Evolutionary conservation across 2,113 vertebrate species (phyloP).

Genomic region (Pedetes capensis): DNA sequence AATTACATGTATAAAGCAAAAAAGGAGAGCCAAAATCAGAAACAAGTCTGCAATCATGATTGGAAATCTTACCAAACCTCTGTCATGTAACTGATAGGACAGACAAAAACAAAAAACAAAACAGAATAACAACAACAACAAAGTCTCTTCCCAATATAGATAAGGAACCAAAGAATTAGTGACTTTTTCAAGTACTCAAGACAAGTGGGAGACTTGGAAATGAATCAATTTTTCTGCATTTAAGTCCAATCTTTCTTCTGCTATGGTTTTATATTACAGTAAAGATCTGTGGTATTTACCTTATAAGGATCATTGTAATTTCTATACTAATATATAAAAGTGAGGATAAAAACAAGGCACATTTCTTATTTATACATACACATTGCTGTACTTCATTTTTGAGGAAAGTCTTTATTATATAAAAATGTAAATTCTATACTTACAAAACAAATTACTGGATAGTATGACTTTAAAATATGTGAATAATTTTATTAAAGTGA

Average conservation of each 20-base stretch:
- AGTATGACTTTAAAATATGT: not conserved
- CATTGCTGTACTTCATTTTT: not conserved
- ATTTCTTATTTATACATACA: not conserved
- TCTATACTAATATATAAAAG: not conserved
- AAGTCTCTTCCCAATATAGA: not conserved
- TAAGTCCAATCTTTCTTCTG: not conserved
- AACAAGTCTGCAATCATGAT: not conserved
- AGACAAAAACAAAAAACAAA: no score
- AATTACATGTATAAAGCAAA: not conserved
- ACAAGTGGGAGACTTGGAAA: not conserved
- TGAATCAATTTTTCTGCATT: not conserved
- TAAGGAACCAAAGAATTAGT: not conserved
- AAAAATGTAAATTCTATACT: not conserved
- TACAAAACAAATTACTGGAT: not conserved
- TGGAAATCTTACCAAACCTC: not conserved
- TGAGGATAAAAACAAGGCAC: not conserved
- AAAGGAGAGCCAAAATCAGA: not conserved
- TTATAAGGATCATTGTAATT: not conserved
- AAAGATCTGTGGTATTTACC: not conserved
- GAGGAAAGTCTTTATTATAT: not conserved
- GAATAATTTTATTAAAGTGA: not conserved
- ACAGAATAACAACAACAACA: no score
- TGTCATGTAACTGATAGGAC: not conserved
- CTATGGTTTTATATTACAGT: not conserved
- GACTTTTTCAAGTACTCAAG: not conserved